Percentiles rank a stretch among this genome's conserved stretches.
Evolutionary conservation across 2,113 vertebrate species (phyloP).

Genomic region (Bagarius yarrelli): DNA sequence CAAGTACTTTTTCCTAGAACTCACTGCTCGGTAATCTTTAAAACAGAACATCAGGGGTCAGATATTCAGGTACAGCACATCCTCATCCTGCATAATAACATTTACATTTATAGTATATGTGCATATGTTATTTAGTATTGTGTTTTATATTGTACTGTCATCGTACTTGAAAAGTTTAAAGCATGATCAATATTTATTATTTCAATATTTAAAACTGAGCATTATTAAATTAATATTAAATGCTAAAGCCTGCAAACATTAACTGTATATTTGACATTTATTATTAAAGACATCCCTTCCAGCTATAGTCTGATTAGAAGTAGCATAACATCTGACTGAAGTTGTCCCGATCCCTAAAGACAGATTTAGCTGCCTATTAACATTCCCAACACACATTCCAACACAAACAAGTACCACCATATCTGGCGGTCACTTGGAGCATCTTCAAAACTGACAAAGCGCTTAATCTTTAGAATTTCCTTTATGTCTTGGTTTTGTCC

Average conservation of each 20-base stretch:
- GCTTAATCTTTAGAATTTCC: not conserved
- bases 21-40: conserved; percentile 50
- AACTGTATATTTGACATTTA: not conserved
- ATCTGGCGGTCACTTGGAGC: not conserved
- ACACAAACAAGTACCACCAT: not conserved
- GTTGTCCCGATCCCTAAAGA: not conserved
- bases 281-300: not conserved
- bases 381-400: not conserved
- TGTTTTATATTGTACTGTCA: not conserved
- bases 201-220: not conserved
- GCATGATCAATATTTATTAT: not conserved
- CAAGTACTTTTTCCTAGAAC: conserved; percentile 52
- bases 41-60: not conserved
- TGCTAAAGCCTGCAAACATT: too few relatives aligned
- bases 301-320: not conserved
- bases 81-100: too few relatives aligned
- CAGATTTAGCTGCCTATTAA: not conserved
- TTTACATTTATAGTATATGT: too few relatives aligned
- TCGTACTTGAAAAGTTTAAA: not conserved
- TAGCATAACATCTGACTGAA: not conserved
- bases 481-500: not conserved
- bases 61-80: not conserved
- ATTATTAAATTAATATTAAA: too few relatives aligned
- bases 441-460: not conserved
- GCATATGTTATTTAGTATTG: too few relatives aligned